Evolutionary conservation across 2,797 vertebrate species (phyloP).

Genomic region (Gymnoscopelus braueri): DNA sequence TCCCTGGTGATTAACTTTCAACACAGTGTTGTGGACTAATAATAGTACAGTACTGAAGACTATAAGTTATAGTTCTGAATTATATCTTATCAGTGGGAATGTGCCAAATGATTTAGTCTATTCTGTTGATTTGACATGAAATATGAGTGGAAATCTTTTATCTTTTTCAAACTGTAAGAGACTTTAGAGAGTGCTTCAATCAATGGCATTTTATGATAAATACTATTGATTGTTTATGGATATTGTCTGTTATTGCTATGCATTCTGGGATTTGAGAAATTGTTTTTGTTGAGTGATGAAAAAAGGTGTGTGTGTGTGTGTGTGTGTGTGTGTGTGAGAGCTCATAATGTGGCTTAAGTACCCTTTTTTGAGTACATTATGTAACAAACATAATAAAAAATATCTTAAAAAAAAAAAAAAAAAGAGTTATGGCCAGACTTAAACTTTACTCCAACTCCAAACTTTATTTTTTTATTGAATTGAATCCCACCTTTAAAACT

Average conservation of each 20-base stretch:
- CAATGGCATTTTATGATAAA: conserved; percentile 9
- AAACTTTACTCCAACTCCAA: not conserved
- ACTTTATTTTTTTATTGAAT: not conserved
- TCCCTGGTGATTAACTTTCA: too few relatives aligned
- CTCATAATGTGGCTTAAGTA: not conserved
- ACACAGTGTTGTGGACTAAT: too few relatives aligned
- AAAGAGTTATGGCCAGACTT: too few relatives aligned
- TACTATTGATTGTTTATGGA: not conserved
- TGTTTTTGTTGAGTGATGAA: conserved; percentile 6
- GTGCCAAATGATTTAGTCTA: too few relatives aligned
- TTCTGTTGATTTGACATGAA: not conserved
- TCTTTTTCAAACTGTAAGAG: not conserved
- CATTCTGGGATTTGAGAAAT: not conserved
- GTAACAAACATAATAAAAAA: not conserved
- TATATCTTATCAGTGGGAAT: too few relatives aligned
- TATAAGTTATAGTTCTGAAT: too few relatives aligned
- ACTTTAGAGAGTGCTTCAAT: conserved; percentile 6
- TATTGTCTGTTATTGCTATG: not conserved
- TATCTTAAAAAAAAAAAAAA: too few relatives aligned
- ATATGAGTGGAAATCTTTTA: too few relatives aligned
- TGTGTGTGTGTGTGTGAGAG: not conserved
- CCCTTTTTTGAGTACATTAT: conserved; percentile 12
- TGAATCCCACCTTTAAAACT: not conserved
- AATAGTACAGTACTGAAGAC: too few relatives aligned
- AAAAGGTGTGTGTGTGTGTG: not conserved